Evolutionary conservation across 2,113 vertebrate genomes (phyloP).

Genomic region (Bambusicola thoracicus): DNA sequence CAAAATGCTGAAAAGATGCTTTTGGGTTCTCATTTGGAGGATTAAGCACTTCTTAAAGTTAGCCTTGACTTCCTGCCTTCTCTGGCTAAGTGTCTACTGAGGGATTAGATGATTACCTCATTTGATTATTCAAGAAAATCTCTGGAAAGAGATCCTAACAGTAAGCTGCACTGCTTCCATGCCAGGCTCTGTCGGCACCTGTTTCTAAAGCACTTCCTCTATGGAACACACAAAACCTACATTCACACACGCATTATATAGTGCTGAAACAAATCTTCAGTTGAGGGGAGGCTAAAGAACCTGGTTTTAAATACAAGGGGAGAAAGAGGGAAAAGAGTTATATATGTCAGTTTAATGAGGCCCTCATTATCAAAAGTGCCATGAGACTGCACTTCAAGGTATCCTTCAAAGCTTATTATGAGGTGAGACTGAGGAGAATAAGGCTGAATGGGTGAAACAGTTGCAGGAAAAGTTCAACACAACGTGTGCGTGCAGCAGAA

Average conservation of each 20-base stretch:
- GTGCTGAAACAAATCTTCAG: neutral
- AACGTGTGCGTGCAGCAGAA: neutral
- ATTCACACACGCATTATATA: too few relatives aligned
- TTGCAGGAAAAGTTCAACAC: neutral
- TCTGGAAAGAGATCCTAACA: neutral
- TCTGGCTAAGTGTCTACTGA: neutral
- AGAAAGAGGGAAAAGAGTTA: neutral
- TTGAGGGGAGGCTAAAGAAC: neutral
- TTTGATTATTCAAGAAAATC: neutral
- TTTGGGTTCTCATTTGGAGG: neutral
- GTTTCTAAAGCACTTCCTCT: neutral
- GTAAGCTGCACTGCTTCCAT: neutral
- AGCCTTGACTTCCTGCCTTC: neutral
- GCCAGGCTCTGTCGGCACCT: neutral
- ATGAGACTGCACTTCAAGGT: fast-evolving
- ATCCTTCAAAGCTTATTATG: neutral
- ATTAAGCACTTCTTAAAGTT: neutral
- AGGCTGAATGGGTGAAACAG: neutral
- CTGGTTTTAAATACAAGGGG: neutral
- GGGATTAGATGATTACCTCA: neutral
- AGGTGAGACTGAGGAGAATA: neutral
- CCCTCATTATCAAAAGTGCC: neutral
- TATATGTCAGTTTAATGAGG: neutral
- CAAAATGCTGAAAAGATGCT: neutral
- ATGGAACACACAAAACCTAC: neutral